These are phyloP conservation scores for Gnathonemus echidnorhynchus DNA, from an alignment of 2,113 vertebrate species.

Conservation along the genomic window DNA sequence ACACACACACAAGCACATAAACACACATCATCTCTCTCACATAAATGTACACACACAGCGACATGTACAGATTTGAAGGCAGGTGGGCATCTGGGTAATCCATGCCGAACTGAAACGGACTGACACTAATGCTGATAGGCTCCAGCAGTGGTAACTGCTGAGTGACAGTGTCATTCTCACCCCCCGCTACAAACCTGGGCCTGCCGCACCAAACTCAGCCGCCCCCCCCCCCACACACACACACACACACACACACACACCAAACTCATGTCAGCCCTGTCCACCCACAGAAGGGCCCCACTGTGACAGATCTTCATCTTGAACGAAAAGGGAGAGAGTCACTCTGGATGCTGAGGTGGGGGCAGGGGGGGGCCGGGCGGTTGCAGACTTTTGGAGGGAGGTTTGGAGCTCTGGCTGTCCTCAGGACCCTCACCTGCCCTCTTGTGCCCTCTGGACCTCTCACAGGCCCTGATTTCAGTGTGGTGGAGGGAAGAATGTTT, in stretches of 20 bases:
- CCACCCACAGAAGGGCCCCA: background rate
- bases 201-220: background rate
- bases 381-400: background rate
- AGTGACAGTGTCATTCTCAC: background rate
- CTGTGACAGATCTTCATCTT: background rate
- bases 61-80: background rate
- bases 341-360: background rate
- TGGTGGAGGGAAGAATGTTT: background rate
- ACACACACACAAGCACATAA: conserved; percentile 24
- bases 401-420: background rate
- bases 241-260: background rate
- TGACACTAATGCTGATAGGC: conserved; percentile 21
- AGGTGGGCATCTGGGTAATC: conserved; percentile 13
- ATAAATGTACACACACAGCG: conserved; percentile 21
- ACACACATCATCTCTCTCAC: conserved; percentile 21
- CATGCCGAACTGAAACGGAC: conserved; percentile 5
- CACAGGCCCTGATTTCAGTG: background rate
- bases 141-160: background rate
- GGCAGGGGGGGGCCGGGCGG: background rate
- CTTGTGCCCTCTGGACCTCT: background rate
- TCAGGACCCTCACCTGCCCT: background rate
- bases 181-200: background rate
- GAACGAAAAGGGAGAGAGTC: background rate
- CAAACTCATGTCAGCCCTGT: background rate
- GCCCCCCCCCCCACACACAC: too few species aligned